Conservation (phyloP, 2,888 invertebrate genomes). For the Nebria salina region DNA sequence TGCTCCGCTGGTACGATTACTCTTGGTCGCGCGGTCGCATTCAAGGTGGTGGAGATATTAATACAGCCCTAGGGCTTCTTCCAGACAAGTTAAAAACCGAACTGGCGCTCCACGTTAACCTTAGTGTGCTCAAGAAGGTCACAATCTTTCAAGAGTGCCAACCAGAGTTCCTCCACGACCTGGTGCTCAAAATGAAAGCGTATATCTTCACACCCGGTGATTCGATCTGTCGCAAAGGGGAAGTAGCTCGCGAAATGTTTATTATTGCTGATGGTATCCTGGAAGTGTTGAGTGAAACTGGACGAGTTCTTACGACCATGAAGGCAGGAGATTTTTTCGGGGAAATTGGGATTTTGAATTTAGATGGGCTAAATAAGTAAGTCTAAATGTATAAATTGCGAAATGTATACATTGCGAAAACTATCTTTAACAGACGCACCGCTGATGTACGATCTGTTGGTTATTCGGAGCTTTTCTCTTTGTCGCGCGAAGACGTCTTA, state of each 20-base stretch:
- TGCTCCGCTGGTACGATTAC: constrained; percentile 97
- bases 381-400: constrained; percentile 50
- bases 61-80: constrained; percentile 89
- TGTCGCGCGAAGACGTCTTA: constrained; percentile 93
- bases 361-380: constrained; percentile 96
- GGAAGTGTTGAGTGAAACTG: constrained; percentile 94
- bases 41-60: constrained; percentile 96
- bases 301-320: constrained; percentile 93
- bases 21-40: constrained; percentile 97
- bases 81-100: constrained; percentile 98
- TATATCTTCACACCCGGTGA: constrained; percentile 98
- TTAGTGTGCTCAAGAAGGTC: constrained; percentile 95
- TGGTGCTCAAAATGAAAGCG: constrained; percentile 97
- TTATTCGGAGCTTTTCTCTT: constrained; percentile 92
- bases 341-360: constrained; percentile 94
- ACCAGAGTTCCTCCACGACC: constrained; percentile 95
- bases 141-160: constrained; percentile 97
- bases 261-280: constrained; percentile 97
- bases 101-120: constrained; percentile 93
- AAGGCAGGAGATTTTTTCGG: constrained; percentile 98
- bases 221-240: constrained; percentile 93
- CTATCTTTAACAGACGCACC: constrained; percentile 75
- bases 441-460: constrained; percentile 96
- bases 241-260: constrained; percentile 94
- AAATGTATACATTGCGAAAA: not conserved